Conservation (phyloP, 2,888 invertebrate genomes). For the Deilephila porcellus region DNA sequence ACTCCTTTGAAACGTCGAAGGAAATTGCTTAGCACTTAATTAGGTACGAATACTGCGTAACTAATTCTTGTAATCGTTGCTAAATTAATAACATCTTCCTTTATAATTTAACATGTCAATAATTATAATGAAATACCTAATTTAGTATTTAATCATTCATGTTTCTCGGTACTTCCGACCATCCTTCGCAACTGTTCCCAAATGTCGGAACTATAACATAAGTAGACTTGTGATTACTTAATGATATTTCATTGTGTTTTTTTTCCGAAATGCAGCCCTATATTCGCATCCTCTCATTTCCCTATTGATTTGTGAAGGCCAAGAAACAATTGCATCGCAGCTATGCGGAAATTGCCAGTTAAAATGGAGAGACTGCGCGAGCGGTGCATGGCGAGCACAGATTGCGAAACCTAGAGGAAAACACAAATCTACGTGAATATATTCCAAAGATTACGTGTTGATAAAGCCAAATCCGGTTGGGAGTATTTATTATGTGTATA, state of each 20-base stretch:
- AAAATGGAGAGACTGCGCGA: constrained; percentile 33
- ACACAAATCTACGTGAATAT: constrained; percentile 1
- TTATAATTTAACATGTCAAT: neutral
- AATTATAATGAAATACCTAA: neutral
- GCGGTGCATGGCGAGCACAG: constrained; percentile 16
- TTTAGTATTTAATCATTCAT: neutral
- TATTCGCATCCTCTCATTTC: neutral
- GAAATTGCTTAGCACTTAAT: constrained; percentile 46
- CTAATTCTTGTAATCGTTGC: constrained; percentile 39
- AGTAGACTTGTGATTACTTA: neutral
- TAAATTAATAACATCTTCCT: constrained; percentile 38
- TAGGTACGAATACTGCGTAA: constrained; percentile 39
- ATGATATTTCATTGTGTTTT: neutral
- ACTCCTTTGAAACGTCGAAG: constrained; percentile 50
- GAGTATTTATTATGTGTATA: neutral
- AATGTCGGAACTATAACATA: no score
- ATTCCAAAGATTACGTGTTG: constrained; percentile 14
- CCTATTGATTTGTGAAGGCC: constrained; percentile 18
- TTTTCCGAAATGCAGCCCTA: neutral
- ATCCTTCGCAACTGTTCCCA: neutral
- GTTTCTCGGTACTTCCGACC: neutral
- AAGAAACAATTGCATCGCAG: constrained; percentile 24
- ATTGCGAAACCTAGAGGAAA: neutral
- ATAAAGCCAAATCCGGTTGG: constrained; percentile 21
- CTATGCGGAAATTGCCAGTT: constrained; percentile 25